phyloP scores from a whole-genome alignment of 2,113 vertebrate species.

The Albula glossodonta region DNA sequence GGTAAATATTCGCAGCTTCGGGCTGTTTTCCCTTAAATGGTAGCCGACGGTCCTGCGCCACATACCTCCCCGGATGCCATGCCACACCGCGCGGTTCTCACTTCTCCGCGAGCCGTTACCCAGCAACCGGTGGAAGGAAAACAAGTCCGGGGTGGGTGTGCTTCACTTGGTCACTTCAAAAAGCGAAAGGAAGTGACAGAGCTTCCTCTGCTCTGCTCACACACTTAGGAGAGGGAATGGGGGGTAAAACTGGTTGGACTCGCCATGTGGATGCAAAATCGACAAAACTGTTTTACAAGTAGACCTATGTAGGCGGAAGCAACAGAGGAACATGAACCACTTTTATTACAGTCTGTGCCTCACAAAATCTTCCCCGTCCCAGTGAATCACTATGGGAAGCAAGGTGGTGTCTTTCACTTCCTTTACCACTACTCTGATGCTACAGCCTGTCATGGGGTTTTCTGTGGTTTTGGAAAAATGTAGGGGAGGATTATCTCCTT shows the following conservation, averaged over 20 bases:
- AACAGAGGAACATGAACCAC: no score
- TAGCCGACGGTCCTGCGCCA: constrained; percentile 39
- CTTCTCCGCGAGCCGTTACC: neutral
- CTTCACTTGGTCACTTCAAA: neutral
- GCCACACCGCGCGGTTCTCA: neutral
- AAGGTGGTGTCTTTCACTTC: no score
- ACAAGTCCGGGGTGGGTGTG: neutral
- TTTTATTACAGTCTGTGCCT: no score
- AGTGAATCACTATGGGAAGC: no score
- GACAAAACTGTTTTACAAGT: no score
- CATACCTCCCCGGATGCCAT: constrained; percentile 40
- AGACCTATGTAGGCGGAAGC: no score
- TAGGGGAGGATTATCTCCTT: no score
- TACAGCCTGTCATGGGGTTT: no score
- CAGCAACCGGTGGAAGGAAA: neutral
- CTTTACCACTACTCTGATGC: no score
- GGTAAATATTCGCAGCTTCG: constrained; percentile 70
- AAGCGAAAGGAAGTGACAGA: neutral
- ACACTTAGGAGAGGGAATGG: neutral
- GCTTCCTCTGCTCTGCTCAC: neutral
- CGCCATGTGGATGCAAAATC: no score
- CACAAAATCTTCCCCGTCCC: no score
- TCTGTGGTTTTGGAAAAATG: no score
- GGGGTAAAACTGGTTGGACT: neutral
- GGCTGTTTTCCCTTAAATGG: constrained; percentile 63